Evolutionary conservation across 2,888 invertebrate species (phyloP).

Genomic region (Eupeodes latifasciatus): DNA sequence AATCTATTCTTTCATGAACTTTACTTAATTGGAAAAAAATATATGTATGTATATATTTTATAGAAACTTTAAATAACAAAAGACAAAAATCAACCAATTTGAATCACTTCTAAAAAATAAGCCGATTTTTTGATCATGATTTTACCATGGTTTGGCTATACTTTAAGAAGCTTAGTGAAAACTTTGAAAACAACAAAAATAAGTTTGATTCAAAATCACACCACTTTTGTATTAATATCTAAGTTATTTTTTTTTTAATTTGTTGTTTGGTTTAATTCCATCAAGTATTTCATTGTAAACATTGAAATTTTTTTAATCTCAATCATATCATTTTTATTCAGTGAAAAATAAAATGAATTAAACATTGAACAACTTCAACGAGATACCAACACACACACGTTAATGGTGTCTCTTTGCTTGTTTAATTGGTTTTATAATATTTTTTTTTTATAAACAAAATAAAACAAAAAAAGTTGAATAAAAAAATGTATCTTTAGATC

Average conservation of each 20-base stretch:
- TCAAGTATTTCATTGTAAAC: slow-evolving; percentile 40
- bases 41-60: neutral
- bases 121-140: slow-evolving; percentile 32
- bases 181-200: slow-evolving; percentile 25
- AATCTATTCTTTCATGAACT: neutral
- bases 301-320: slow-evolving; percentile 47
- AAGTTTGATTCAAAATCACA: slow-evolving; percentile 50
- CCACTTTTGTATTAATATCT: too few relatives aligned
- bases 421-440: slow-evolving; percentile 52
- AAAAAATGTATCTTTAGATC: slow-evolving; percentile 7
- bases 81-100: slow-evolving; percentile 50
- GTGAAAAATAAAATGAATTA: neutral
- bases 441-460: neutral
- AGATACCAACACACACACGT: neutral
- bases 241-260: slow-evolving; percentile 12
- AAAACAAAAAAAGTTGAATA: neutral
- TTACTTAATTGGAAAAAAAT: neutral
- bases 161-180: slow-evolving; percentile 48
- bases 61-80: neutral
- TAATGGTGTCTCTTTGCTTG: slow-evolving; percentile 55
- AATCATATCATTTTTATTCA: slow-evolving; percentile 34
- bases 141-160: neutral
- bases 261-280: neutral
- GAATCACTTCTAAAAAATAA: slow-evolving; percentile 43
- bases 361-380: slow-evolving; percentile 16